These are phyloP conservation scores for Hirudo medicinalis DNA, from an alignment of 1,140 invertebrate species.

Conservation along the genomic window DNA sequence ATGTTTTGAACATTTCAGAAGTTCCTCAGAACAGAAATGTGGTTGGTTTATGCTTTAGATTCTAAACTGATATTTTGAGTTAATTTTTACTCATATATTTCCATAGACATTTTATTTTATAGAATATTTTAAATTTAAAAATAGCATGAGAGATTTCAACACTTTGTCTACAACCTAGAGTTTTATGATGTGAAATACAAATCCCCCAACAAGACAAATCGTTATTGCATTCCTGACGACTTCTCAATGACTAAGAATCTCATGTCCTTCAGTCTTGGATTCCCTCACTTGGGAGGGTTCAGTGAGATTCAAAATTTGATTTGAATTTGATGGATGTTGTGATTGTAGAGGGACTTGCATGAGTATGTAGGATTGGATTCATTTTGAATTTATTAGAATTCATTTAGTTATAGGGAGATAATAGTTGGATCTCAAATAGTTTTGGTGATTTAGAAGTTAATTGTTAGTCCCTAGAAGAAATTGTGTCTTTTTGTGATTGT, in stretches of 20 bases:
- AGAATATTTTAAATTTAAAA: neutral
- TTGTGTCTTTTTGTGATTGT: too few species aligned
- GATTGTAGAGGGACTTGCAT: too few species aligned
- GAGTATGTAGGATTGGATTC: too few species aligned
- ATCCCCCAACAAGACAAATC: conserved; percentile 19
- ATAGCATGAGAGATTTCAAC: conserved; percentile 11
- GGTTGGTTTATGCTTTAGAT: neutral
- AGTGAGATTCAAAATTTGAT: conserved; percentile 19
- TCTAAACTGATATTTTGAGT: neutral
- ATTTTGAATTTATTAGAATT: too few species aligned
- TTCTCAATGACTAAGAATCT: conserved; percentile 35
- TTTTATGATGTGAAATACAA: conserved; percentile 32
- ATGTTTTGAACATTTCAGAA: conserved; percentile 10
- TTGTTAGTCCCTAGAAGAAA: too few species aligned
- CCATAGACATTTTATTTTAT: neutral
- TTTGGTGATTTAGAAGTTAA: too few species aligned
- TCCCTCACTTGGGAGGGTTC: conserved; percentile 25
- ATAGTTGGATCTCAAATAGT: too few species aligned
- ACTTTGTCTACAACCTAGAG: conserved; percentile 30
- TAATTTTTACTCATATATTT: neutral
- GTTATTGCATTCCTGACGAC: conserved; percentile 32
- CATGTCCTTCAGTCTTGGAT: conserved; percentile 33
- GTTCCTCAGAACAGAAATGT: neutral
- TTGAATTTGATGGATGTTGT: too few species aligned
- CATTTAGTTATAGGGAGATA: too few species aligned